phyloP scores from a whole-genome alignment of 2,888 invertebrate species.

The Andrena dorsata region DNA sequence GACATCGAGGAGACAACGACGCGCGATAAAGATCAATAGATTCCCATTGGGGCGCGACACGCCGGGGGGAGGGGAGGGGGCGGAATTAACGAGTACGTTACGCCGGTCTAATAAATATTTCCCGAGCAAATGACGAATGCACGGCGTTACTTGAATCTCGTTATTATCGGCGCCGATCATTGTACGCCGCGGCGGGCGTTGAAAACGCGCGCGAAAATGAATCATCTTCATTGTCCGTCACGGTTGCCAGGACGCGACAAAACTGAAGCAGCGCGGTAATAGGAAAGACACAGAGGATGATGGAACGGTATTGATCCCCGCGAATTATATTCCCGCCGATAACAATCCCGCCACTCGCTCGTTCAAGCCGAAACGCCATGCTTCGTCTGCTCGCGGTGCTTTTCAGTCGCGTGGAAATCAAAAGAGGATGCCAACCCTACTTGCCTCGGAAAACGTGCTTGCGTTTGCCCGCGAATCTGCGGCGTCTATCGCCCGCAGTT shows the following conservation, averaged over 20 bases:
- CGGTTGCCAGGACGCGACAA: conserved; percentile 27
- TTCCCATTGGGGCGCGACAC: conserved; percentile 1
- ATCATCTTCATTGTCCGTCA: conserved; percentile 47
- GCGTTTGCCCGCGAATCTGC: not conserved
- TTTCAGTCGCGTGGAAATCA: not conserved
- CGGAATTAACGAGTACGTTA: conserved; percentile 1
- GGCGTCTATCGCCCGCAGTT: no score
- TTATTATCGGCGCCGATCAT: conserved; percentile 56
- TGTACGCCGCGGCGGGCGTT: conserved; percentile 16
- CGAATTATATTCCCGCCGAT: conserved; percentile 49
- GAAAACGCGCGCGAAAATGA: conserved; percentile 36
- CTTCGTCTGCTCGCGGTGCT: not conserved
- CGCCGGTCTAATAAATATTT: conserved; percentile 24
- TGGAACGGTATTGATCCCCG: conserved; percentile 47
- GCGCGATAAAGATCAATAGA: conserved; percentile 4
- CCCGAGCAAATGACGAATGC: conserved; percentile 24
- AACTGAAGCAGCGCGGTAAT: conserved; percentile 50
- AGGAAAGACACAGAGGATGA: conserved; percentile 45
- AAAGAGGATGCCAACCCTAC: not conserved
- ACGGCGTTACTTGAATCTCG: conserved; percentile 45
- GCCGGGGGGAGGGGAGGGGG: no score
- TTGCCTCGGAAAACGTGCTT: not conserved
- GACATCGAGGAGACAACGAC: not conserved
- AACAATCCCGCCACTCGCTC: conserved; percentile 39
- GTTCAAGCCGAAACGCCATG: conserved; percentile 28